These are phyloP conservation scores for Tiaroga cobitis DNA, from an alignment of 2,797 vertebrate genomes.

Conservation along the genomic window DNA sequence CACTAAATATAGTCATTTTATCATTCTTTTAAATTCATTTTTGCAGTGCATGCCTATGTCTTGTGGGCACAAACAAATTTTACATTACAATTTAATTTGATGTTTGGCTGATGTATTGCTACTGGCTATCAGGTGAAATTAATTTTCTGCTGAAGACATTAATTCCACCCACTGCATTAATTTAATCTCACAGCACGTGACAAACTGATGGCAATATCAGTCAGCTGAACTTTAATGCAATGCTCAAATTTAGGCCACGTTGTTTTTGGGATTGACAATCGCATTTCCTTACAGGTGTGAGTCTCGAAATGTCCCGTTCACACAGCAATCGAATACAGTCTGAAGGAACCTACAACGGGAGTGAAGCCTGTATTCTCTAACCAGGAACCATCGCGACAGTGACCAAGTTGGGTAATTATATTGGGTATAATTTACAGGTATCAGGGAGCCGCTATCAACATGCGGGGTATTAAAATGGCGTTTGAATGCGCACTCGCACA, in stretches of 20 bases:
- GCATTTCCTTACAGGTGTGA: background rate
- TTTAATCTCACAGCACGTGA: background rate
- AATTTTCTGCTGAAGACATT: slow-evolving; percentile 14
- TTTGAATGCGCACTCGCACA: too few relatives aligned
- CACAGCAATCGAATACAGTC: background rate
- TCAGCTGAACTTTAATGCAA: background rate
- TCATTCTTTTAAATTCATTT: background rate
- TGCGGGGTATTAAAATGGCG: background rate
- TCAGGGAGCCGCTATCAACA: too few relatives aligned
- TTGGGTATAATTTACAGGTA: background rate
- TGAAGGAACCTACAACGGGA: too few relatives aligned
- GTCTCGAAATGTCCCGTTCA: background rate
- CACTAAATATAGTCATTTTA: background rate
- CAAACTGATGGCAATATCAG: background rate
- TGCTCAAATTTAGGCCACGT: background rate
- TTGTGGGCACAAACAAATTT: background rate
- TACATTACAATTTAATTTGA: slow-evolving; percentile 16
- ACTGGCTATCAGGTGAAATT: slow-evolving; percentile 24
- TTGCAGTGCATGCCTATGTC: background rate
- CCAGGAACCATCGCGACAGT: too few relatives aligned
- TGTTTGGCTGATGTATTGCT: slow-evolving; percentile 30
- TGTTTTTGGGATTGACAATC: background rate
- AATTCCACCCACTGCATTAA: slow-evolving; percentile 11
- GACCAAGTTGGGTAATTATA: background rate
- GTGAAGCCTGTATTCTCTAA: too few relatives aligned